phyloP scores from a whole-genome alignment of 2,797 vertebrate species.

The Phalloptychus januarius region DNA sequence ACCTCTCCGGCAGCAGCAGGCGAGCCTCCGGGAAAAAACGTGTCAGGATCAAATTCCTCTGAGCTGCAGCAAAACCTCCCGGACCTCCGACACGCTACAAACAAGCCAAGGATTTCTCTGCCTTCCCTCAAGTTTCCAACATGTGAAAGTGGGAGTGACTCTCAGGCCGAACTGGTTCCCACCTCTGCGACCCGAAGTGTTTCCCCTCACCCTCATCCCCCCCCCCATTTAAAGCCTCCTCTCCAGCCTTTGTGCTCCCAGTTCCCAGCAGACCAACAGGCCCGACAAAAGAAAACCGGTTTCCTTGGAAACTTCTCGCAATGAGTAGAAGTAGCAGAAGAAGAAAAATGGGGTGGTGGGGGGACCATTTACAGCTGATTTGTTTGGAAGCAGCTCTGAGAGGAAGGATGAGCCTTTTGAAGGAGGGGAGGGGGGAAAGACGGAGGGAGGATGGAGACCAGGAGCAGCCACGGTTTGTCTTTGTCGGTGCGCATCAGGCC shows the following conservation, averaged over 20 bases:
- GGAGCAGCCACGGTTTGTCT: constrained; percentile 53
- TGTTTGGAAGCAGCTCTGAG: constrained; percentile 74
- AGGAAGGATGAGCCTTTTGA: constrained; percentile 69
- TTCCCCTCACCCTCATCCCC: constrained; percentile 60
- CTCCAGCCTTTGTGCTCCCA: constrained; percentile 83
- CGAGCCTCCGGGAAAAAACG: constrained; percentile 40
- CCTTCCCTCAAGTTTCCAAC: constrained; percentile 73
- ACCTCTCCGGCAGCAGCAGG: constrained; percentile 41
- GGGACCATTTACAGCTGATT: constrained; percentile 79
- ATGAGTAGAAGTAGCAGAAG: constrained; percentile 34
- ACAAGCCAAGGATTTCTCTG: constrained; percentile 5
- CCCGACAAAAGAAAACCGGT: constrained; percentile 91
- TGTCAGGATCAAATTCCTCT: constrained; percentile 47
- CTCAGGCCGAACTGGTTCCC: constrained; percentile 68
- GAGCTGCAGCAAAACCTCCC: constrained; percentile 35
- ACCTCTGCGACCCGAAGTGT: constrained; percentile 48
- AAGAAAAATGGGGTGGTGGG: constrained; percentile 67
- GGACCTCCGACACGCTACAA: constrained; percentile 18
- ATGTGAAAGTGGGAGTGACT: constrained; percentile 66
- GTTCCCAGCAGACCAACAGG: constrained; percentile 84
- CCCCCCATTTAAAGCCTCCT: constrained; percentile 70
- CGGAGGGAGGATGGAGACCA: constrained; percentile 47
- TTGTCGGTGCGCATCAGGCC: constrained; percentile 32
- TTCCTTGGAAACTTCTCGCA: constrained; percentile 90
- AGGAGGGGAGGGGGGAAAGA: constrained; percentile 28